These are phyloP conservation scores for Cebus imitator DNA, from an alignment of 2,113 vertebrate genomes.

Conservation along the genomic window DNA sequence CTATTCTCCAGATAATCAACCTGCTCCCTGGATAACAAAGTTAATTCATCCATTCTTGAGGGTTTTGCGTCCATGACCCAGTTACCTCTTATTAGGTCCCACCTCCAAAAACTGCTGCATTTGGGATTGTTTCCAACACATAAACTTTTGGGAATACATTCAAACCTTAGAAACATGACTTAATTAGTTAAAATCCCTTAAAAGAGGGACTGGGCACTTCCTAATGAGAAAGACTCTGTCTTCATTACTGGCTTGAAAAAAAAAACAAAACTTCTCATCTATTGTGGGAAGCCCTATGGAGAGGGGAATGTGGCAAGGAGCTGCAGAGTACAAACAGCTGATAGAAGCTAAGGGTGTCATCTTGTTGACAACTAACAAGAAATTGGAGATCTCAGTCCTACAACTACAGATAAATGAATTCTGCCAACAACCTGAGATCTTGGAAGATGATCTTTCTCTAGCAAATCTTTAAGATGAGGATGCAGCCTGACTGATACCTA, in stretches of 20 bases:
- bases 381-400: background rate
- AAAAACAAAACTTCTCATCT: fast-evolving
- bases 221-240: background rate
- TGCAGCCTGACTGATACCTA: background rate
- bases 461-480: background rate
- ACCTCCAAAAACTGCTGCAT: background rate
- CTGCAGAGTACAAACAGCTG: background rate
- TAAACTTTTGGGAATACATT: background rate
- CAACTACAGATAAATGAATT: background rate
- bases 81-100: background rate
- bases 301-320: background rate
- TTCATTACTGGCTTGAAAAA: background rate
- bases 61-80: background rate
- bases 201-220: fast-evolving
- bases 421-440: background rate
- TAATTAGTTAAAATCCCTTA: background rate
- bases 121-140: background rate
- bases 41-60: background rate
- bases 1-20: background rate
- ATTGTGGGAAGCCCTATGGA: background rate
- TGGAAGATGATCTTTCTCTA: background rate
- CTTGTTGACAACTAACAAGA: background rate
- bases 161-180: background rate
- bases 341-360: background rate
- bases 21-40: background rate